Conservation (phyloP, 2,113 vertebrate genomes). For the Mohoua ochrocephala region DNA sequence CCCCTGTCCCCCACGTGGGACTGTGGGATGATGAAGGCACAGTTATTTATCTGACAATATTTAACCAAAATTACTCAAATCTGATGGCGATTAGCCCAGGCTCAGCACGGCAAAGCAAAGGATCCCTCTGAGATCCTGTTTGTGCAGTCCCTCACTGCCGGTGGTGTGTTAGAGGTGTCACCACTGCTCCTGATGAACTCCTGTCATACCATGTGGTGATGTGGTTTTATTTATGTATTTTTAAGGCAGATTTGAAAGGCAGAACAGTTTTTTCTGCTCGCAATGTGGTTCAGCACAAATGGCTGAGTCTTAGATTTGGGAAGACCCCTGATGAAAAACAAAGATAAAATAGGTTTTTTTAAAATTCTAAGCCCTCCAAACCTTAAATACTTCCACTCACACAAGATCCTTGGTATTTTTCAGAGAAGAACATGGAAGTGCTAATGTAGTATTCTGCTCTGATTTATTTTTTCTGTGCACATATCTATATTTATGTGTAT, state of each 20-base stretch:
- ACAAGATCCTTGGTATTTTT: neutral
- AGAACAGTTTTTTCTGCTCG: fast-evolving
- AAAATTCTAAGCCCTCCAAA: neutral
- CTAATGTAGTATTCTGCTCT: neutral
- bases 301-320: neutral
- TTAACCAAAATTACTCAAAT: neutral
- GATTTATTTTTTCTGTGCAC: neutral
- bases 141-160: neutral
- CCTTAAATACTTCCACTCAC: neutral
- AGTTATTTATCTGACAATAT: neutral
- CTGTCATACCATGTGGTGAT: neutral
- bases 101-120: neutral
- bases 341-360: neutral
- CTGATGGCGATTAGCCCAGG: neutral
- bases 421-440: neutral
- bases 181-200: neutral
- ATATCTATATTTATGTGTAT: neutral
- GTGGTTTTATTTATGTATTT: neutral
- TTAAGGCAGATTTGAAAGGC: neutral
- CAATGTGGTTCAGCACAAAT: fast-evolving
- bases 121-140: neutral
- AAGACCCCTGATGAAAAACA: neutral
- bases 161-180: neutral
- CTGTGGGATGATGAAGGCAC: neutral
- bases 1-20: fast-evolving